Evolutionary conservation across 2,797 vertebrate genomes (phyloP).

Genomic region (Strix occidentalis): DNA sequence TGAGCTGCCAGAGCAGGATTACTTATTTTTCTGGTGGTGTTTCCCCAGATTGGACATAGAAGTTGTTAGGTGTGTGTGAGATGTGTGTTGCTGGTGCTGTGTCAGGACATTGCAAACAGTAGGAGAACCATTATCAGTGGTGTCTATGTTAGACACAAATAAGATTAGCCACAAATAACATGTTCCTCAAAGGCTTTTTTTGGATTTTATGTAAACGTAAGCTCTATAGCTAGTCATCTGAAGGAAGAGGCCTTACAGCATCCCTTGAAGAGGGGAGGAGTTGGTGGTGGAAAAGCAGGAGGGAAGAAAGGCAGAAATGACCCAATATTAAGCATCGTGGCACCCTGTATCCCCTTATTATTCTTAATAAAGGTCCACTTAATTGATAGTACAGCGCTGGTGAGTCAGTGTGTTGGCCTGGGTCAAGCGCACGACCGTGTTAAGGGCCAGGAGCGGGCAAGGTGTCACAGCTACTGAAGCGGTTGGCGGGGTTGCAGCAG

Average conservation of each 20-base stretch:
- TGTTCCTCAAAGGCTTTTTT: background rate
- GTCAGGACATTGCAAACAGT: background rate
- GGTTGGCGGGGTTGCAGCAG: fast-evolving
- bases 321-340: background rate
- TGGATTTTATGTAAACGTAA: background rate
- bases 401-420: background rate
- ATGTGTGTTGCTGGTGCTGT: background rate
- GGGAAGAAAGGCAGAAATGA: background rate
- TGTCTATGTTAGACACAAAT: background rate
- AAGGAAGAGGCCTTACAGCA: background rate
- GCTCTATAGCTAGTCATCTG: background rate
- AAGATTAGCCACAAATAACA: background rate
- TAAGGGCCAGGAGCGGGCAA: fast-evolving
- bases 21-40: background rate
- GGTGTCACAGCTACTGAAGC: background rate
- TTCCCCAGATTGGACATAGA: background rate
- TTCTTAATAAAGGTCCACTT: background rate
- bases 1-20: background rate
- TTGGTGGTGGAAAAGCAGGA: background rate
- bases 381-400: background rate
- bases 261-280: background rate
- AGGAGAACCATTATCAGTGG: background rate
- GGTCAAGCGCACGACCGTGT: no score
- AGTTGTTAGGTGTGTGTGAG: background rate
- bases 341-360: background rate